phyloP scores from a whole-genome alignment of 2,113 vertebrate genomes.

The Prunella himalayana region DNA sequence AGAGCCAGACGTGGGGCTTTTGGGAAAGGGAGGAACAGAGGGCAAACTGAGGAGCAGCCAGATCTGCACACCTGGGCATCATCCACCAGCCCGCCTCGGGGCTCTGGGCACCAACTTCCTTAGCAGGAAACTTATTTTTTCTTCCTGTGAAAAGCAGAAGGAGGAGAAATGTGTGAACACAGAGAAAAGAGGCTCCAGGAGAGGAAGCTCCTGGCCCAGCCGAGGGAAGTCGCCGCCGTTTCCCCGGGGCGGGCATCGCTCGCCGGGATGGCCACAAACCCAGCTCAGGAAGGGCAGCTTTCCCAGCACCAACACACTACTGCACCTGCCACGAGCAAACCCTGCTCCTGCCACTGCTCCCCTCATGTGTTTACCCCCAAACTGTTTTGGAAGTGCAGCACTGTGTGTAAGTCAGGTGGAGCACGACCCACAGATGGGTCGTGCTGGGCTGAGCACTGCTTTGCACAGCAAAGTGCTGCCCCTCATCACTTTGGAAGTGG shows the following conservation, averaged over 20 bases:
- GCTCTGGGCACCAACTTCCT: not conserved
- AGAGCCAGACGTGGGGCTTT: accelerated
- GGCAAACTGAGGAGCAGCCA: not conserved
- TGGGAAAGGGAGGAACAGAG: not conserved
- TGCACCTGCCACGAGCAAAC: accelerated
- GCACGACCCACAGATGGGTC: accelerated
- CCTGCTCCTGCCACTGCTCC: not conserved
- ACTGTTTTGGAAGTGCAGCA: accelerated
- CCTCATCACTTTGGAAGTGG: accelerated
- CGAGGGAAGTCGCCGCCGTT: accelerated
- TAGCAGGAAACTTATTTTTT: conserved; percentile 31
- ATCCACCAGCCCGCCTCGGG: accelerated
- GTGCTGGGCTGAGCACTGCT: accelerated
- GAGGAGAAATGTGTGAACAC: not conserved
- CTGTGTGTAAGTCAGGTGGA: accelerated
- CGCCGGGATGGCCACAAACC: accelerated
- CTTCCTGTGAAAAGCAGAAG: conserved; percentile 55
- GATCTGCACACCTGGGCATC: not conserved
- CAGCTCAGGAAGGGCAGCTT: not conserved
- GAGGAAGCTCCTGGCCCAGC: not conserved
- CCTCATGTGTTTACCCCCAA: accelerated
- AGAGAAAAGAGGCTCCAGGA: accelerated
- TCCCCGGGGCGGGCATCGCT: accelerated
- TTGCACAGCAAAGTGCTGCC: not conserved
- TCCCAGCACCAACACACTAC: accelerated